phyloP scores from a whole-genome alignment of 2,797 vertebrate species.

The Anniella stebbinsi region DNA sequence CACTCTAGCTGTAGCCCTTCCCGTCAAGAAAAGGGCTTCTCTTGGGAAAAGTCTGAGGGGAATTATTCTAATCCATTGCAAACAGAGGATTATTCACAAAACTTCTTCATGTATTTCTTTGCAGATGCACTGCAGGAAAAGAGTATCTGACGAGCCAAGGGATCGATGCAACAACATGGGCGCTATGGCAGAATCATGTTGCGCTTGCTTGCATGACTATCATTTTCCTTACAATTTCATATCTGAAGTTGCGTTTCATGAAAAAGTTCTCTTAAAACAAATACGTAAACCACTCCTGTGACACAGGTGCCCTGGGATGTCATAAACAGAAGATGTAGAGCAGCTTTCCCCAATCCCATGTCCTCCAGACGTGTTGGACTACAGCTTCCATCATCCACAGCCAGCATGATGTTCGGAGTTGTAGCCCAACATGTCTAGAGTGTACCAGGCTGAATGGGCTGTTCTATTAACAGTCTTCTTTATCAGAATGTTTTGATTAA shows the following conservation, averaged over 20 bases:
- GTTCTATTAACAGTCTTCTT: conserved; percentile 11
- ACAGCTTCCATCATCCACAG: not conserved
- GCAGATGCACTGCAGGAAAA: conserved; percentile 86
- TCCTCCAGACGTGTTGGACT: not conserved
- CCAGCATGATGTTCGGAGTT: not conserved
- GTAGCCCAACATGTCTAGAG: not conserved
- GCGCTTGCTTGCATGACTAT: conserved; percentile 84
- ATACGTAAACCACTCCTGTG: not conserved
- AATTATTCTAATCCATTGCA: not conserved
- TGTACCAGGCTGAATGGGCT: not conserved
- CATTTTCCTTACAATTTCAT: conserved; percentile 86
- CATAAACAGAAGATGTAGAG: not conserved
- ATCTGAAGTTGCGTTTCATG: conserved; percentile 88
- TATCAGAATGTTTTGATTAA: not conserved
- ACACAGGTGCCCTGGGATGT: rapidly evolving
- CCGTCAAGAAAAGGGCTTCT: not conserved
- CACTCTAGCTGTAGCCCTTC: not conserved
- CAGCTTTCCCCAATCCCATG: not conserved
- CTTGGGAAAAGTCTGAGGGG: not conserved
- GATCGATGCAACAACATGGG: conserved; percentile 85
- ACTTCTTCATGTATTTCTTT: conserved; percentile 21
- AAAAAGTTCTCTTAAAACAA: conserved; percentile 87
- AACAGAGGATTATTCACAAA: not conserved
- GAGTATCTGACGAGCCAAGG: conserved; percentile 84
- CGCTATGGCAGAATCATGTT: conserved; percentile 90